Evolutionary conservation across 2,888 invertebrate genomes (phyloP), one percentile per base, ranked within the genome.

Genomic region (Amiota minor): DNA sequence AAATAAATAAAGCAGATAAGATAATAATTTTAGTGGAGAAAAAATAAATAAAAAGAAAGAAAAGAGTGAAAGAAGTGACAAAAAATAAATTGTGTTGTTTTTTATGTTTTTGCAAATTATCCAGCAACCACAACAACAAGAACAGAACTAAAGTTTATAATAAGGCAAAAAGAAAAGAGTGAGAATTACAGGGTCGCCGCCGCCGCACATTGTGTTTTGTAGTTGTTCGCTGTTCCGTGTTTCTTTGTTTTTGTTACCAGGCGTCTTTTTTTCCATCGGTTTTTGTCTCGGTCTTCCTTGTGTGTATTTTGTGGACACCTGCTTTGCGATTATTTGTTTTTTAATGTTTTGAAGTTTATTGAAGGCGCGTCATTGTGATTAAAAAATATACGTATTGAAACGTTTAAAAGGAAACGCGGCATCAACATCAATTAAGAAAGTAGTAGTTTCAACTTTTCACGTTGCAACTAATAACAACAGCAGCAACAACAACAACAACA

Each of bases 151-250:
- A 50, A 59, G 6, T 20, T 10, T 20, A 12, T 20, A 11, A 9
- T 9, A 59, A 59, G 59, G 10, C n/a, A n/a, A n/a, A n/a, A n/a
- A 16, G n/a, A 18, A 18, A 59, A 12, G 20, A 59, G 11, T 16
- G 20, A 59, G 59, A n/a, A 59, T 59, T 59, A 3, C n/a, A 59
- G 59, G 18, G 65, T 16, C 47, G 64, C 46, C 65, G 65, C 2
- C 65, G 65, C 45, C 62, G 59, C 16, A 53, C 53, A 9, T 53
- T 53, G 9, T 53, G 14, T 53, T 53, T 77, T 81, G 83, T 81
- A 80, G 14, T 20, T 53, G 14, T 55, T 55, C 55, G 49, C 74
- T 14, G 73, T 72, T 67, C 78, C 64, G 65, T 71, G 70, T 72
- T 64, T 46, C 59, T 71, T 35, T 65, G 56, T 73, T 74, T 74